Evolutionary conservation across 2,113 vertebrate species (phyloP).

Genomic region (Pterocles gutturalis): DNA sequence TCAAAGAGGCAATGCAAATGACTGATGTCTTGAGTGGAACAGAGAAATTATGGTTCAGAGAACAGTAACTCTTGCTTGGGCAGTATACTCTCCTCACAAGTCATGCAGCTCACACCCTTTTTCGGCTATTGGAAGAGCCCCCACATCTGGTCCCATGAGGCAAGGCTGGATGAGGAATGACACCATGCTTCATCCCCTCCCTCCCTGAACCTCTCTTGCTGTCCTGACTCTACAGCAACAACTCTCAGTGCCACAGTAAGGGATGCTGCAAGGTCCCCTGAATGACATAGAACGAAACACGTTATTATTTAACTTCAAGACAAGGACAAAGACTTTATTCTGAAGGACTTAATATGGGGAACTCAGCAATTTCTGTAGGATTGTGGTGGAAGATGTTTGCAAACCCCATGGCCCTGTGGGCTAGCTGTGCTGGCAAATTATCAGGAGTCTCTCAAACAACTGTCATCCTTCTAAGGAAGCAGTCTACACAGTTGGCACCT

Average conservation of each 20-base stretch:
- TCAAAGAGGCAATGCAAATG: background rate
- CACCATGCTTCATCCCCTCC: background rate
- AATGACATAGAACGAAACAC: background rate
- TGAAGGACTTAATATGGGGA: background rate
- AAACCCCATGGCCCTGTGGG: background rate
- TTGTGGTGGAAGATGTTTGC: background rate
- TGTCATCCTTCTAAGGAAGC: background rate
- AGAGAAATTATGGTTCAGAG: background rate
- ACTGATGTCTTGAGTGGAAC: background rate
- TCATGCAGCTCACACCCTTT: background rate
- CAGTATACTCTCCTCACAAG: background rate
- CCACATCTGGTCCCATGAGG: background rate
- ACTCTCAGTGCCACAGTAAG: background rate
- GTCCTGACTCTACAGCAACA: background rate
- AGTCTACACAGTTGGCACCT: background rate
- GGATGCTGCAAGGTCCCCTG: background rate
- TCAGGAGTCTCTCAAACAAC: background rate
- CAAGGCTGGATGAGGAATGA: background rate
- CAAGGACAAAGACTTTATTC: background rate
- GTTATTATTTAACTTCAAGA: background rate
- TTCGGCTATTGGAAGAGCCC: background rate
- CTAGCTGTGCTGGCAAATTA: background rate
- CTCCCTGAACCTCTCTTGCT: background rate
- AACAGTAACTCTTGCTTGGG: background rate
- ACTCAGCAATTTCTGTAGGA: background rate